A percentile compares a stretch with the other conserved stretches of the same genome.
Conservation (phyloP, 2,797 vertebrate genomes). For the Menidia menidia region DNA sequence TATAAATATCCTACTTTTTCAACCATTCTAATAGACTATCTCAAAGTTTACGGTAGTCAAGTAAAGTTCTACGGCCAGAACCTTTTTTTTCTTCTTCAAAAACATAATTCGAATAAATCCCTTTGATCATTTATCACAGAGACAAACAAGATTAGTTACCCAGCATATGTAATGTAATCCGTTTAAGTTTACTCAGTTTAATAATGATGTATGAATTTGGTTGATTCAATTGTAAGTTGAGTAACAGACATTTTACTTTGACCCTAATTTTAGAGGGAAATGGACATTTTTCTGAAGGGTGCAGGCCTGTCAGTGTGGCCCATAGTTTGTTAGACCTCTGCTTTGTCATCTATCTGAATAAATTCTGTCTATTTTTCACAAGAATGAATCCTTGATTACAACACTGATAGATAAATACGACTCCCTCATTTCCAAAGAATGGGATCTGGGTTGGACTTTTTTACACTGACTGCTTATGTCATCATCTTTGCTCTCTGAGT, state of each 20-base stretch:
- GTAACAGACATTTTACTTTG: neutral
- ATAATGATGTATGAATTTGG: too few relatives aligned
- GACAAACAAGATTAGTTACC: too few relatives aligned
- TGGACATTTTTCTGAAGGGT: neutral
- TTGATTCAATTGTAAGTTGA: neutral
- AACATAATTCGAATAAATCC: too few relatives aligned
- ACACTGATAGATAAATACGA: constrained; percentile 7
- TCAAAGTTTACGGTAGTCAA: neutral
- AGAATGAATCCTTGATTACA: constrained; percentile 5
- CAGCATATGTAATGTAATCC: too few relatives aligned
- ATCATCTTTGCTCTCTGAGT: constrained; percentile 32
- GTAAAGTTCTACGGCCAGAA: too few relatives aligned
- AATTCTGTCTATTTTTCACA: neutral
- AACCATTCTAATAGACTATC: neutral
- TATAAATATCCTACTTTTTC: neutral
- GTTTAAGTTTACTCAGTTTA: too few relatives aligned
- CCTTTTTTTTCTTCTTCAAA: too few relatives aligned
- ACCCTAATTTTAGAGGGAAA: neutral
- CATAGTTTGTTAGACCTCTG: neutral
- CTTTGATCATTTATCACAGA: too few relatives aligned
- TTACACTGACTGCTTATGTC: constrained; percentile 22
- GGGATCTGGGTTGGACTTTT: constrained; percentile 2
- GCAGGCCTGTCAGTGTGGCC: neutral
- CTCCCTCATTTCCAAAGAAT: constrained; percentile 14
- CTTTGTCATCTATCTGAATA: neutral